phyloP scores from a whole-genome alignment of 2,888 invertebrate genomes.

The Archips crataeganus region DNA sequence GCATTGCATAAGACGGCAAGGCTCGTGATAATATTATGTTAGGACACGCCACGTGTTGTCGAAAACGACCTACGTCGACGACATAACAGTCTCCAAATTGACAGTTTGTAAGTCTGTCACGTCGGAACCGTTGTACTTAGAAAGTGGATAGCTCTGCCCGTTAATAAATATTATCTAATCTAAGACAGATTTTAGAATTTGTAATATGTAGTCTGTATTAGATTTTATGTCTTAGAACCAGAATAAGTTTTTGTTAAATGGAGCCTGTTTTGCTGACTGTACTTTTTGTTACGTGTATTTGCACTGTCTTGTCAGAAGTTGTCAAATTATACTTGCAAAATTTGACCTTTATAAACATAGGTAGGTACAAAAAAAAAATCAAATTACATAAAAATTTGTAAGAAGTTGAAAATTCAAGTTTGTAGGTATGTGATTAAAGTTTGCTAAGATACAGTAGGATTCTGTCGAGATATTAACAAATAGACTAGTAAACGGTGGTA shows the following conservation, averaged over 20 bases:
- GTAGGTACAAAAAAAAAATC: too few relatives aligned
- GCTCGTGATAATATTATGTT: background rate
- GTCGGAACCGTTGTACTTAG: background rate
- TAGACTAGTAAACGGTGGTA: too few relatives aligned
- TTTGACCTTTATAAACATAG: too few relatives aligned
- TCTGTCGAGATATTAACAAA: too few relatives aligned
- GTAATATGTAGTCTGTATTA: background rate
- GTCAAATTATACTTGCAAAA: too few relatives aligned
- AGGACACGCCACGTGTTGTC: background rate
- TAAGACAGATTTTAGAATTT: background rate
- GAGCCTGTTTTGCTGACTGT: too few relatives aligned
- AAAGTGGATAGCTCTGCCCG: conserved; percentile 4
- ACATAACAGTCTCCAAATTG: background rate
- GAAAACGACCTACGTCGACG: conserved; percentile 11
- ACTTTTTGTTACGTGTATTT: too few relatives aligned
- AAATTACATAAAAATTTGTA: too few relatives aligned
- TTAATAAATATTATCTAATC: background rate
- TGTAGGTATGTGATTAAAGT: too few relatives aligned
- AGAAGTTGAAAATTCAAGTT: too few relatives aligned
- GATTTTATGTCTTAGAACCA: background rate
- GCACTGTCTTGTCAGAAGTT: too few relatives aligned
- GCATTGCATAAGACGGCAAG: background rate
- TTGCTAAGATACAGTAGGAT: too few relatives aligned
- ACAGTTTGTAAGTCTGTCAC: conserved; percentile 12
- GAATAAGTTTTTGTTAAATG: background rate